Evolutionary conservation across 1,140 invertebrate genomes (phyloP), one percentile per base, ranked within the genome.

Genomic region (Copidosoma floridanum): DNA sequence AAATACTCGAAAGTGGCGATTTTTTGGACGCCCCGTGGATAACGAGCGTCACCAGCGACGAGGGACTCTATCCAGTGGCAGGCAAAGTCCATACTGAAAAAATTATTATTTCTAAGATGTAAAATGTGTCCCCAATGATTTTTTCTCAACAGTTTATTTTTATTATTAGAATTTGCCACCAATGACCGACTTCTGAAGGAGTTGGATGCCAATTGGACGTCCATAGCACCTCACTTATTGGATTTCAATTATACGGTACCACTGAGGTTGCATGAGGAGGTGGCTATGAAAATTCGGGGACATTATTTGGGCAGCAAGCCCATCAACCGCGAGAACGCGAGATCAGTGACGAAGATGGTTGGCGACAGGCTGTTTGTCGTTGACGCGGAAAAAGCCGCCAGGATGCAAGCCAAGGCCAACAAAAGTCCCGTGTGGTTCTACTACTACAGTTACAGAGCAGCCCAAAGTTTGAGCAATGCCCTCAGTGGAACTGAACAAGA

Each of bases 171-270:
- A 29, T 84, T 82, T 48, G 70, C 80, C 41, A 58, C 63, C 0
- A 72, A 82, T 4, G 71, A 76, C 0, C 54, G 61, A 3, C 63
- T 76, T 2, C 60, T 85, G 5, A 53, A 70, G 4, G 79, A 85
- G 4, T 53, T 86, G 8, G 80, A 85, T 51, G 64, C 76, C 0
- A 72, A 81, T 23, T 86, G 84, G 84, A 70, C 81, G 3, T 67
- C 76, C 46, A 70, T 85, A 7, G 80, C 80, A 7, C 81, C 82
- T 20, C 75, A 78, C 56, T 71, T 84, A n/a, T 80, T 85, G 21
- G 84, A 84, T 59, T 84, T 82, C 67, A 84, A 85, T 50, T 77
- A 84, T 64, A 85, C 84, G 0, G 63, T 85, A 16, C 79, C 82
- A 0, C 43, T 75, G 1, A 57, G 67, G 5, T 59, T 68, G 14